phyloP scores from a whole-genome alignment of 2,888 invertebrate genomes.

The Chaetogeoica ovagalla region DNA sequence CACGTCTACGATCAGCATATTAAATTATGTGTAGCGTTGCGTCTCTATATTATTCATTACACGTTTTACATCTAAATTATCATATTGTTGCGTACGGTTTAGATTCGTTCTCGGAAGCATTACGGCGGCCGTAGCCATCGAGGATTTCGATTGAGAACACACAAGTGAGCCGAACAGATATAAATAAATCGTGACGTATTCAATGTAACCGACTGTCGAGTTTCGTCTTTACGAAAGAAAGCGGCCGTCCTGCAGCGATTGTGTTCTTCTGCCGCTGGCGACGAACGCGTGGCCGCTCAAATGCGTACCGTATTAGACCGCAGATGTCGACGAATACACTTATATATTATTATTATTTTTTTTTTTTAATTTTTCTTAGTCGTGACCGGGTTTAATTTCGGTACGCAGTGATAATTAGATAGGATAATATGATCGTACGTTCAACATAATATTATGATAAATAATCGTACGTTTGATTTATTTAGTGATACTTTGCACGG shows the following conservation, averaged over 20 bases:
- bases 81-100: background rate
- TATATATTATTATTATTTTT: too few species aligned
- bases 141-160: background rate
- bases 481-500: too few species aligned
- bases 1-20: too few species aligned
- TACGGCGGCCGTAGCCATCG: background rate
- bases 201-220: background rate
- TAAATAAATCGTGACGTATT: slow-evolving; percentile 7
- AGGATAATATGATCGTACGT: background rate
- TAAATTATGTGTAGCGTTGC: too few species aligned
- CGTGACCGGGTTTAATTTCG: background rate
- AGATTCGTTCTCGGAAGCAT: background rate
- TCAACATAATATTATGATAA: background rate
- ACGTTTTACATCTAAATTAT: background rate
- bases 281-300: background rate
- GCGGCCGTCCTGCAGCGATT: background rate
- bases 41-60: too few species aligned
- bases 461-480: background rate
- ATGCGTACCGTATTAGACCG: background rate
- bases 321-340: background rate
- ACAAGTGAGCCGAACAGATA: slow-evolving; percentile 5
- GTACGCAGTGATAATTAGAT: too few species aligned
- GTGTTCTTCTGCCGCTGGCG: background rate
- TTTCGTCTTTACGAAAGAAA: background rate
- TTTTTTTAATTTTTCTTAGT: background rate